Conservation (phyloP, 2,888 invertebrate species). For the Neelides folsomi region DNA sequence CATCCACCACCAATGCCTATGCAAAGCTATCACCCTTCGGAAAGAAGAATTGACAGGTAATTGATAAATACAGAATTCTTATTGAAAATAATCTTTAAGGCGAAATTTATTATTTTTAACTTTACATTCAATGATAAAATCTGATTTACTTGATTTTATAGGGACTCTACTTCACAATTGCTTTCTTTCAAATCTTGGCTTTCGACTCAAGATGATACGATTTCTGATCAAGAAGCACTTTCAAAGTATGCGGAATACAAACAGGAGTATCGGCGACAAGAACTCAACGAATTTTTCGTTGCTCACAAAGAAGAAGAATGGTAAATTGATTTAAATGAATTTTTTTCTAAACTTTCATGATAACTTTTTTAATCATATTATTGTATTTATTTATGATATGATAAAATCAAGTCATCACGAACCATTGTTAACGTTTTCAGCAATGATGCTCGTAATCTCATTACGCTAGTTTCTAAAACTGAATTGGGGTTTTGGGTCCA, state of each 20-base stretch:
- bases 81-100: no score
- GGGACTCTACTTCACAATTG: constrained; percentile 61
- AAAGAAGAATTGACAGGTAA: not conserved
- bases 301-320: constrained; percentile 99
- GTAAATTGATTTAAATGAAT: constrained; percentile 50
- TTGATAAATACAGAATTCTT: constrained; percentile 1
- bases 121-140: not conserved
- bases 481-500: no score
- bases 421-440: no score
- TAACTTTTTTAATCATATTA: no score
- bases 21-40: constrained; percentile 59
- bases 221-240: constrained; percentile 92
- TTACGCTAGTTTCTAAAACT: no score
- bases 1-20: constrained; percentile 23
- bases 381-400: no score
- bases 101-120: not conserved
- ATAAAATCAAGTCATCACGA: no score
- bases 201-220: constrained; percentile 90
- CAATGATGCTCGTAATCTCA: no score
- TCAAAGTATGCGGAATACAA: constrained; percentile 97
- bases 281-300: constrained; percentile 95
- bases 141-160: constrained; percentile 27
- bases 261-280: constrained; percentile 86
- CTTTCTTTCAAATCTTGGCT: constrained; percentile 94
- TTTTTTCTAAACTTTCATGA: no score